A percentile compares a stretch with the other conserved stretches of the same genome.
These are phyloP conservation scores for Sitta carolinensis DNA, from an alignment of 2,797 vertebrate species.

Conservation along the genomic window DNA sequence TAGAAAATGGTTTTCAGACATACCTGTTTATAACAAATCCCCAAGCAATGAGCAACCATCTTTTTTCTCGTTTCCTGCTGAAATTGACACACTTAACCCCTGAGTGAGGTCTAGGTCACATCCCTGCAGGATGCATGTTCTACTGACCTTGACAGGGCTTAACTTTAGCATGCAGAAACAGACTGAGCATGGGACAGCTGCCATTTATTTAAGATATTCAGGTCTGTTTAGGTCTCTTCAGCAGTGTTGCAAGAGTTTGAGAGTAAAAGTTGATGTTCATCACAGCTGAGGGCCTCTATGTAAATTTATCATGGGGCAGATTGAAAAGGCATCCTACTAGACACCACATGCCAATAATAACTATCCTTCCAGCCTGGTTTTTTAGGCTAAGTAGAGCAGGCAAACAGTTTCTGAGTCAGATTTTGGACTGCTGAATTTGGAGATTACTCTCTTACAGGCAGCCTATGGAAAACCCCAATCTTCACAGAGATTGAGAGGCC, in stretches of 20 bases:
- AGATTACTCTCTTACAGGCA: background rate
- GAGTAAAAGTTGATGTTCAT: background rate
- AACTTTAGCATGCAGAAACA: background rate
- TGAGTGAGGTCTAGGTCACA: background rate
- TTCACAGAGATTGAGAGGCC: background rate
- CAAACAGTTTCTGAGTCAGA: background rate
- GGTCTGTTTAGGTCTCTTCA: background rate
- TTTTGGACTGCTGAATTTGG: background rate
- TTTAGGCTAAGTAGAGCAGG: background rate
- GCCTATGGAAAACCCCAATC: background rate
- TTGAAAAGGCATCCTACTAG: background rate
- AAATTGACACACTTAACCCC: background rate
- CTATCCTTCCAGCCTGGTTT: background rate
- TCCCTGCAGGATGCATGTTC: background rate
- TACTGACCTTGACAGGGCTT: background rate
- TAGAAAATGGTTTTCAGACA: slow-evolving; percentile 22
- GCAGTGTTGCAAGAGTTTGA: background rate
- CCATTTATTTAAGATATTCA: background rate
- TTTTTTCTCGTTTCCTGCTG: background rate
- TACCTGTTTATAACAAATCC: slow-evolving; percentile 43
- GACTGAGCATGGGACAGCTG: background rate
- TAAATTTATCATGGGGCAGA: background rate
- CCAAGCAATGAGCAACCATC: background rate
- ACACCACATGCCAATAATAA: background rate
- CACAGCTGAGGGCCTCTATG: background rate